Evolutionary conservation across 1,140 invertebrate species (phyloP), one percentile per base, ranked within the genome.

Genomic region (Panulirus ornatus): DNA sequence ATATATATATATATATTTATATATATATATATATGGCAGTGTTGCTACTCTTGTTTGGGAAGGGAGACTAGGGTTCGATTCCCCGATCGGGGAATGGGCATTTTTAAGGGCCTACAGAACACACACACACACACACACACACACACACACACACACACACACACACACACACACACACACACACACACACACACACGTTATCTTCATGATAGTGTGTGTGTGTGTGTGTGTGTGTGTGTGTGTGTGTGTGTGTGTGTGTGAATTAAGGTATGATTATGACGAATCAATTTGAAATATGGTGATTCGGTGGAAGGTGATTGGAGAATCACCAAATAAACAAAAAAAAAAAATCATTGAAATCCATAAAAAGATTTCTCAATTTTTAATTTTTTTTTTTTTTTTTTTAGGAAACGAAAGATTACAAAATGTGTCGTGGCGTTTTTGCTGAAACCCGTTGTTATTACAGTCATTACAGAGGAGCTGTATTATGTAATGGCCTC

Each of bases 231-330:
- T 44, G 51, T 54, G 75, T 88, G 94, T 95, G 90, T 93, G 96
- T 16, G 96, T 96, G 92, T 73, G 70, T 73, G 70, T 38, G 8
- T 73, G 11, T 58, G 51, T 58, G 11, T 58, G 1, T 38, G 3
- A 5, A 22, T 22, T 96, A 96, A 36, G 94, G 99, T 88, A 95
- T 99, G 0, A 94, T 95, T 40, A 11, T 11, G 11, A 11, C 22
- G 51, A 11, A 58, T 11, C 51, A 22, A 22, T 58, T 11, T 11
- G 11, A 22, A 58, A 11, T 11, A 22, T 58, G 51, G 22, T 58
- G 51, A 58, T 58, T 11, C 11, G 11, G 51, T 11, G 11, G 51
- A 58, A 11, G 51, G 51, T 22, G 51, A 58, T 58, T 11, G 22
- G 11, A 22, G 11, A 58, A 58, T 11, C 11, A 58, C 51, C 11